phyloP scores from a whole-genome alignment of 1,140 invertebrate genomes.

The Epicauta chinensis region DNA sequence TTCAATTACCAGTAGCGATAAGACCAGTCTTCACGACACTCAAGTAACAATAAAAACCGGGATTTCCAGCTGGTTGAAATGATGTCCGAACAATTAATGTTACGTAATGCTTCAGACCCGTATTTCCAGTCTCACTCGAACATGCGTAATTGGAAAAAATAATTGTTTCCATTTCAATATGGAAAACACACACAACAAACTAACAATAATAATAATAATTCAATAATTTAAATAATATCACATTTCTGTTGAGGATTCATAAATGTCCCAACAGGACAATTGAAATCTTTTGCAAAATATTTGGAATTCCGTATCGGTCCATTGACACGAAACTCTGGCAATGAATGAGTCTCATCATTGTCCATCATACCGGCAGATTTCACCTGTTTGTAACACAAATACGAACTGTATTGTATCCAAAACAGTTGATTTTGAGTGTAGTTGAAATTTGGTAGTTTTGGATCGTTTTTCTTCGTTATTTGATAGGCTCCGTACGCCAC shows the following conservation, averaged over 20 bases:
- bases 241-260: slow-evolving; percentile 58
- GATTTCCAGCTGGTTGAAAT: too few species aligned
- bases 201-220: too few species aligned
- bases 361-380: slow-evolving; percentile 17
- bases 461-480: slow-evolving; percentile 53
- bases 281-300: slow-evolving; percentile 58
- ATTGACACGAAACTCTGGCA: slow-evolving; percentile 6
- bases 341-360: slow-evolving; percentile 5
- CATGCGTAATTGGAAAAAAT: too few species aligned
- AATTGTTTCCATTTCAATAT: too few species aligned
- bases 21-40: too few species aligned
- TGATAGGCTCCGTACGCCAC: slow-evolving; percentile 76
- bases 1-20: too few species aligned
- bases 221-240: slow-evolving; percentile 7
- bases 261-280: slow-evolving; percentile 49
- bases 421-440: slow-evolving; percentile 55
- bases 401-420: slow-evolving; percentile 38
- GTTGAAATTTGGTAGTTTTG: slow-evolving; percentile 41
- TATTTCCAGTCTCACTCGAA: too few species aligned
- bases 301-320: slow-evolving; percentile 20
- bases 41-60: too few species aligned
- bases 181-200: too few species aligned
- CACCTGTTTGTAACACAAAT: slow-evolving; percentile 3
- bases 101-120: too few species aligned
- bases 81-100: too few species aligned